A percentile compares a stretch with the other conserved stretches of the same genome.
Conservation (phyloP, 1,140 invertebrate genomes). For the Harlomillsia oculata region DNA sequence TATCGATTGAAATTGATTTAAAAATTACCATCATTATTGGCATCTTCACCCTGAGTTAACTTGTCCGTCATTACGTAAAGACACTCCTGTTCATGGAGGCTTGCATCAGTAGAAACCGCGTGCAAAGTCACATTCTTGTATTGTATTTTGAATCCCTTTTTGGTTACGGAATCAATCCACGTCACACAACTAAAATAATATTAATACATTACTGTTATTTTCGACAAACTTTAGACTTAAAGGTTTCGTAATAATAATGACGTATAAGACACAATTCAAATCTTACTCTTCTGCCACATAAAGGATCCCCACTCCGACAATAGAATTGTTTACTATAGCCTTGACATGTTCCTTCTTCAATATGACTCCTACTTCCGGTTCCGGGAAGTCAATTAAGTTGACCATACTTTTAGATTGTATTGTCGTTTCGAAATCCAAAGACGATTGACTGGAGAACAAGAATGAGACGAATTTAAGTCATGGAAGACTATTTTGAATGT, state of each 20-base stretch:
- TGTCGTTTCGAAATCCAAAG: neutral
- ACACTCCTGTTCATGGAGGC: conserved; percentile 19
- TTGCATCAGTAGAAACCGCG: conserved; percentile 27
- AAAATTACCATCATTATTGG: neutral
- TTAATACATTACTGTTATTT: neutral
- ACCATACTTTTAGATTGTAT: conserved; percentile 14
- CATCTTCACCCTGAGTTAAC: conserved; percentile 7
- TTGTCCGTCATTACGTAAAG: conserved; percentile 32
- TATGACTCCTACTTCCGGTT: conserved; percentile 25
- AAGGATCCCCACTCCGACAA: conserved; percentile 24
- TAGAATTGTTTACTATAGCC: conserved; percentile 19
- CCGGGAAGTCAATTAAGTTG: conserved; percentile 20
- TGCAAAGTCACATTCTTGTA: conserved; percentile 30
- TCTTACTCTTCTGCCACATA: conserved; percentile 30
- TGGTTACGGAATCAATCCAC: conserved; percentile 19
- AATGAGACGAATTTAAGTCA: neutral
- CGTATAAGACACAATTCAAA: neutral
- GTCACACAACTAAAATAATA: conserved; percentile 17
- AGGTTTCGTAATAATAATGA: neutral
- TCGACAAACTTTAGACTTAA: neutral
- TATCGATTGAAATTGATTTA: neutral
- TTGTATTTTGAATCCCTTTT: conserved; percentile 26
- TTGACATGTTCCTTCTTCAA: conserved; percentile 9
- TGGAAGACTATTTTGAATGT: neutral
- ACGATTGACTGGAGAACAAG: neutral